These are phyloP conservation scores for Pegoplata infirma DNA, from an alignment of 2,888 invertebrate species.

Conservation along the genomic window DNA sequence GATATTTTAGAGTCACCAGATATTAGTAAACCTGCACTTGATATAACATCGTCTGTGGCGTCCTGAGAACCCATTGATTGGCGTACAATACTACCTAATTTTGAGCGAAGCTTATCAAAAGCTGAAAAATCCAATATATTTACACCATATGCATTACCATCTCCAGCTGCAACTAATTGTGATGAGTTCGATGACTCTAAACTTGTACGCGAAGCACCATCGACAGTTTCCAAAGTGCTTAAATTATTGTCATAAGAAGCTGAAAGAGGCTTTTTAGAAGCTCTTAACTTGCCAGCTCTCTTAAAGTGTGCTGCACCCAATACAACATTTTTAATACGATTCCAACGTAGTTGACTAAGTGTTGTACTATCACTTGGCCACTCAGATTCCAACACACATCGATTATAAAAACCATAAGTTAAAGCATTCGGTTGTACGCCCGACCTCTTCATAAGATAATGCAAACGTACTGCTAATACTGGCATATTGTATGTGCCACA, in stretches of 20 bases:
- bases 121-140: conserved; percentile 78
- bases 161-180: conserved; percentile 62
- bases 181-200: conserved; percentile 75
- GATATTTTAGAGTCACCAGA: conserved; percentile 74
- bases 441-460: conserved; percentile 94
- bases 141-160: conserved; percentile 58
- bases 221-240: conserved; percentile 76
- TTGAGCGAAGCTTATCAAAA: conserved; percentile 81
- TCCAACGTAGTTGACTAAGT: conserved; percentile 91
- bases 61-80: conserved; percentile 77
- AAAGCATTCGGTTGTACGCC: conserved; percentile 98
- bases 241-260: conserved; percentile 76
- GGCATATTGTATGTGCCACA: conserved; percentile 97
- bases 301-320: conserved; percentile 93
- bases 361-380: conserved; percentile 93
- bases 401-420: conserved; percentile 93
- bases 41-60: conserved; percentile 72
- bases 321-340: conserved; percentile 94
- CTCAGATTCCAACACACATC: conserved; percentile 93
- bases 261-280: conserved; percentile 78
- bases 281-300: conserved; percentile 84
- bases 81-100: conserved; percentile 83
- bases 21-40: conserved; percentile 81
- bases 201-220: conserved; percentile 78
- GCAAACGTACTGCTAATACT: conserved; percentile 93